These are phyloP conservation scores for Anodontia alba DNA, from an alignment of 2,888 invertebrate species.

Conservation along the genomic window DNA sequence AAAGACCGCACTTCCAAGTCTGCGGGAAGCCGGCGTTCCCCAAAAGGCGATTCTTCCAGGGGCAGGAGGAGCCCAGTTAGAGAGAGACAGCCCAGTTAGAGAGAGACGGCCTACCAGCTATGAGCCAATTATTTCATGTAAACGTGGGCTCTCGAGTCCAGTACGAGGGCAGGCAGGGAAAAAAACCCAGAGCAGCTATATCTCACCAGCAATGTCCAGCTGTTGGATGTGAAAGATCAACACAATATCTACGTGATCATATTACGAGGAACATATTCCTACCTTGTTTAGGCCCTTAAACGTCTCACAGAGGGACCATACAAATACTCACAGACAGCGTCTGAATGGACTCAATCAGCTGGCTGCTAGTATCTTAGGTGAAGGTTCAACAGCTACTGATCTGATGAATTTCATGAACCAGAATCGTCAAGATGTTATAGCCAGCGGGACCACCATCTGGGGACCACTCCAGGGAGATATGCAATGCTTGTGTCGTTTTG, in stretches of 20 bases:
- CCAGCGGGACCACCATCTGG: neutral
- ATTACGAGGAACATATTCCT: neutral
- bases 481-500: neutral
- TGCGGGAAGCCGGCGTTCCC: too few relatives aligned
- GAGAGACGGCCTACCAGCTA: too few relatives aligned
- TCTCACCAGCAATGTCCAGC: neutral
- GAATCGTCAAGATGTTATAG: neutral
- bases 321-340: neutral
- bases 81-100: too few relatives aligned
- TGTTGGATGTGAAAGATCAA: neutral
- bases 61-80: too few relatives aligned
- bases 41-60: too few relatives aligned
- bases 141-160: neutral
- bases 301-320: too few relatives aligned
- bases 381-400: neutral
- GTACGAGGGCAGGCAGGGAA: neutral
- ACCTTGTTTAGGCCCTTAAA: neutral
- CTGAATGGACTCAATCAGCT: neutral
- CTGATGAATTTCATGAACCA: neutral
- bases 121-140: neutral
- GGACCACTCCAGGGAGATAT: slow-evolving; percentile 4
- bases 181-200: neutral
- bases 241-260: neutral
- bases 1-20: too few relatives aligned
- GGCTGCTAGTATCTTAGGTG: neutral